Conservation (phyloP, 2,888 invertebrate species). For the Drosophila mimetica region DNA sequence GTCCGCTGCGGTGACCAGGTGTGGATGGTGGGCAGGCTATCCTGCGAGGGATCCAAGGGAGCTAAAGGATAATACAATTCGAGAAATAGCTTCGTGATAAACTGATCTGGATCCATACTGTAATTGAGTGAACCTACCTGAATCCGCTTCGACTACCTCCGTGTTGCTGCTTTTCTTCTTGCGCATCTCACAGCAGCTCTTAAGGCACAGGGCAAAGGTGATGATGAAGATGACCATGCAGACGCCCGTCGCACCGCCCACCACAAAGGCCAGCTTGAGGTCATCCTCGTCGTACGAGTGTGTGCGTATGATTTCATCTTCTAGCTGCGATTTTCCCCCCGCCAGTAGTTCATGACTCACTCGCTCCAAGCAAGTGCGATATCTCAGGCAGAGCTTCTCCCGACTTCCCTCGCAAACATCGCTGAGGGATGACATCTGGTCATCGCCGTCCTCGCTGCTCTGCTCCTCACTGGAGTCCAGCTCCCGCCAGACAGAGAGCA, state of each 20-base stretch:
- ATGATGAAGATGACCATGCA: conserved; percentile 73
- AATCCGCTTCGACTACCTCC: conserved; percentile 28
- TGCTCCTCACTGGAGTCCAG: conserved; percentile 55
- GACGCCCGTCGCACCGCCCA: conserved; percentile 78
- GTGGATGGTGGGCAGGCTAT: conserved; percentile 57
- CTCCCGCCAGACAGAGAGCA: conserved; percentile 51
- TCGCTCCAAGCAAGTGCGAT: conserved; percentile 74
- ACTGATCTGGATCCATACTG: not conserved
- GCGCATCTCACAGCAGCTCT: conserved; percentile 65
- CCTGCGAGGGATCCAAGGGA: conserved; percentile 41
- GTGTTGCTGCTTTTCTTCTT: conserved; percentile 38
- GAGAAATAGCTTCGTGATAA: not conserved
- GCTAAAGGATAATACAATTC: conserved; percentile 19
- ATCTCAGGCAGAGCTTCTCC: conserved; percentile 70
- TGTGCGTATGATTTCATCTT: conserved; percentile 37
- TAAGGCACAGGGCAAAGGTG: conserved; percentile 74
- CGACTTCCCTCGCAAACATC: conserved; percentile 63
- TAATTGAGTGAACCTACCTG: conserved; percentile 47
- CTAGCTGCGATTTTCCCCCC: conserved; percentile 39
- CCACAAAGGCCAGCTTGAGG: conserved; percentile 76
- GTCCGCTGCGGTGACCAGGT: conserved; percentile 58
- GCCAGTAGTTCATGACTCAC: conserved; percentile 62
- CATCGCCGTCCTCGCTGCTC: conserved; percentile 24
- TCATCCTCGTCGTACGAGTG: conserved; percentile 72
- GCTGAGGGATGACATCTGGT: conserved; percentile 51